Conservation (phyloP, 2,113 vertebrate genomes). For the Sigmodon hispidus region DNA sequence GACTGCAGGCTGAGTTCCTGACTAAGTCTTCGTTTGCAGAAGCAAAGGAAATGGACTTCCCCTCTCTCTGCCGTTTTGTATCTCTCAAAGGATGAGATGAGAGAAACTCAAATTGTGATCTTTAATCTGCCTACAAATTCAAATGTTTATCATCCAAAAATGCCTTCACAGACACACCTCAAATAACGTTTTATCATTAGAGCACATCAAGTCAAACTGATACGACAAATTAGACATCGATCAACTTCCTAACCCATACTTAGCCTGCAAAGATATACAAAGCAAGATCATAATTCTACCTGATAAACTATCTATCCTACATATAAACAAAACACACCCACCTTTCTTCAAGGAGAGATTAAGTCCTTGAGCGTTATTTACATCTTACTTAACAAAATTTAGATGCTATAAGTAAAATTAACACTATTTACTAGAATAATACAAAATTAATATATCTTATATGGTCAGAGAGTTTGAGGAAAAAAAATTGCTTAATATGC, state of each 20-base stretch:
- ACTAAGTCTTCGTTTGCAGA: neutral
- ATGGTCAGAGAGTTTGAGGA: neutral
- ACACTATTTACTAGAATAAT: neutral
- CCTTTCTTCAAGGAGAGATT: neutral
- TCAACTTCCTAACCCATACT: neutral
- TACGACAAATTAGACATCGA: neutral
- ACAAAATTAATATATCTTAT: neutral
- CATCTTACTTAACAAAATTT: neutral
- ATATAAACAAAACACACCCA: neutral
- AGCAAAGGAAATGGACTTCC: neutral
- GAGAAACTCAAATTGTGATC: neutral
- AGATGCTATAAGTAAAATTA: neutral
- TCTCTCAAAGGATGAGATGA: neutral
- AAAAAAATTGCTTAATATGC: neutral
- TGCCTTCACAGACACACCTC: neutral
- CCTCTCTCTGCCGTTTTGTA: too few species aligned
- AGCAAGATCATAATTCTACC: neutral
- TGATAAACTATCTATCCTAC: neutral
- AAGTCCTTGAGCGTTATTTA: neutral
- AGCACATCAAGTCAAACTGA: neutral
- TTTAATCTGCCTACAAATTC: neutral
- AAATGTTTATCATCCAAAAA: neutral
- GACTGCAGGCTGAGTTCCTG: neutral
- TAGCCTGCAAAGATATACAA: neutral
- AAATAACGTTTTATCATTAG: neutral